Evolutionary conservation across 2,113 vertebrate species (phyloP), one percentile per base, ranked within the genome.

Genomic region (Hymenochirus boettgeri): DNA sequence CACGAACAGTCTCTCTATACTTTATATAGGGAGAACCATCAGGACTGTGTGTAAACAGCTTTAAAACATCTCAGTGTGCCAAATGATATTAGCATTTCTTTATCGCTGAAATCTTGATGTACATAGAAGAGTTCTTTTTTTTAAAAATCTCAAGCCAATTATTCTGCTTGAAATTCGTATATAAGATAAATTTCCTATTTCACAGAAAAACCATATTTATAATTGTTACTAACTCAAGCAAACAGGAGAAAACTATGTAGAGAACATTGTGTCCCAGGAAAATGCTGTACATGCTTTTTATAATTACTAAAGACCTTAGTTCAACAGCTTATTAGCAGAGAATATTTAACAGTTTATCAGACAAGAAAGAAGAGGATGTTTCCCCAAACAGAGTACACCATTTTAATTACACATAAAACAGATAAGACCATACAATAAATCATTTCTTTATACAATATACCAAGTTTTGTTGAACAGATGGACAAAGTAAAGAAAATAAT

Each of bases 161-260:
- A 37, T 54, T 19, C 17, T 9, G 8, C 24, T 29, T 23, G 19
- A 56, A 55, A 64, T 29, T 17, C 21, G 46, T 42, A 55, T 35
- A 64, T 47, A 3, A 64, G 56, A 56, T 45, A 23, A 46, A 56
- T 64, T 29, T 45, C 37, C 37, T 56, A 11, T 22, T 23, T 55
- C 18, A 13, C 7, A 31, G 15, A 56, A 46, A 56, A 45, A 46
- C 15, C 37, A 46, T 18, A 9, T 8, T 56, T 24, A 52, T 53
- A 42, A 64, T 64, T 64, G 33, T 55, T 47, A 56, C 26, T 46
- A 56, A 46, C 35, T 31, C 37, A 22, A 27, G 29, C 51, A 19
- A n/a, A 22, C 35, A 64, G 23, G 51, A 47, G 50, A 25, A 64
- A 26, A 31, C 19, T 18, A 10, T 15, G 23, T 46, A 25, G 24